Base-by-base conservation (phyloP, 2,888 invertebrate species). In the Drosophila infuscata region DNA sequence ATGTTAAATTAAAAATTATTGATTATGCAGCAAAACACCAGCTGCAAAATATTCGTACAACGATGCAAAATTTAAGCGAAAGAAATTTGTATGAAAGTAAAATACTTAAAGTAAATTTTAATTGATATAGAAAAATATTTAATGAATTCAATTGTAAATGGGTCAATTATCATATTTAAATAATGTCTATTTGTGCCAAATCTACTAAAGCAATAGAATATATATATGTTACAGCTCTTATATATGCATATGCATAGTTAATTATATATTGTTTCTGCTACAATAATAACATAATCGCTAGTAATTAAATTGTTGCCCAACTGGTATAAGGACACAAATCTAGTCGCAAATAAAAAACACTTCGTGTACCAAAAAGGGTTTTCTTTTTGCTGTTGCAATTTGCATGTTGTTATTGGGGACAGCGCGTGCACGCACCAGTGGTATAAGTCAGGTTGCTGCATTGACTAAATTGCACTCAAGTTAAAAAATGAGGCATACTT, bases 1-100 rank as follows among this genome's bases (percentile, higher is more conserved):
- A 79, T 87, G 86, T 86, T 86, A 87, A 86, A 86, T 86, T 86
- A 86, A 86, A 89, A 86, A 89, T 86, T 89, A 86, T 84, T 86
- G 85, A 86, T 87, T 89, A 82, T 87, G 70, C 74, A 60, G 68
- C 54, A 25, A 35, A 52, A 76, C 74, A 35, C 70, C 70, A 74
- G 76, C 32, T 41, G 25, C 32, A 86, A 86, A 88, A 83, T 70
- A 49, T 76, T 78, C 12, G 76, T 54, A 68, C 0, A 43, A 6
- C 20, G 7, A 35, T 5, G 20, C 33, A 49, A 36, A 43, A 3
- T 41, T 36, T 36, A 12, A 32, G 20, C 52, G 8, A 33, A 33
- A 8, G 25, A 17, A 25, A 17, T 25, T 4, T 46, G 4, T 8
- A 15, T 46, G 0, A 46, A 46, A 7, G 8, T 46, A 46, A 25